Base-by-base conservation (phyloP, 2,888 invertebrate genomes). In the Parnassius mnemosyne region DNA sequence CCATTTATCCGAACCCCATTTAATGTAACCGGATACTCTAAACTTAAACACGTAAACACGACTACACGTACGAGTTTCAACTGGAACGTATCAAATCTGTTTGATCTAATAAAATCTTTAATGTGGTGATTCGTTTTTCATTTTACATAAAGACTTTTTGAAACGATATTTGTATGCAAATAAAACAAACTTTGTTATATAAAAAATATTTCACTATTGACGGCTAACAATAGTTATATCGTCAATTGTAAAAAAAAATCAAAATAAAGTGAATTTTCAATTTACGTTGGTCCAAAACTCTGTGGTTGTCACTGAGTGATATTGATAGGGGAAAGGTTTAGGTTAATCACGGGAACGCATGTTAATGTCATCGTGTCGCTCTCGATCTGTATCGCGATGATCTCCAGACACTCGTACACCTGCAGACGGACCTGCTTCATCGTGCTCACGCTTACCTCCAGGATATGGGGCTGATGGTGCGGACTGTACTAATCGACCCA, bases 401-500 rank as follows among this genome's bases (percentile, higher is more conserved):
- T 90, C 90, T 57, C 91, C 91, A 54, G 89, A 90, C 60, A 91
- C 87, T 65, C 91, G 87, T 53, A 82, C 84, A 41, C 74, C 87
- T 16, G 89, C 86, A 41, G 89, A 89, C 12, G 89, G 83, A 65
- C 89, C 90, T 2, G 90, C 87, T 71, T 88, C 90, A 56, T 89
- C 88, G 67, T 86, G 82, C 65, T 85, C 84, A 41, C 83, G 85
- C 73, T 89, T 89, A 55, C 85, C 79, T 2, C 80, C 75, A 61
- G 84, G 71, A 68, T 87, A 86, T 47, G 85, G 85, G 10, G 89
- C 80, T 44, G 88, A 84, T 34, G 90, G 89, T 20, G 94, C 93
- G 11, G 94, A 93, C 76, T 94, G 94, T 64, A 94, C 93, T 70
- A 94, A 81, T 53, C 94, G 85, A 41, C 94, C 94, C 76, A 93